phyloP scores from a whole-genome alignment of 2,113 vertebrate species.

The Campylorhamphus procurvoides region DNA sequence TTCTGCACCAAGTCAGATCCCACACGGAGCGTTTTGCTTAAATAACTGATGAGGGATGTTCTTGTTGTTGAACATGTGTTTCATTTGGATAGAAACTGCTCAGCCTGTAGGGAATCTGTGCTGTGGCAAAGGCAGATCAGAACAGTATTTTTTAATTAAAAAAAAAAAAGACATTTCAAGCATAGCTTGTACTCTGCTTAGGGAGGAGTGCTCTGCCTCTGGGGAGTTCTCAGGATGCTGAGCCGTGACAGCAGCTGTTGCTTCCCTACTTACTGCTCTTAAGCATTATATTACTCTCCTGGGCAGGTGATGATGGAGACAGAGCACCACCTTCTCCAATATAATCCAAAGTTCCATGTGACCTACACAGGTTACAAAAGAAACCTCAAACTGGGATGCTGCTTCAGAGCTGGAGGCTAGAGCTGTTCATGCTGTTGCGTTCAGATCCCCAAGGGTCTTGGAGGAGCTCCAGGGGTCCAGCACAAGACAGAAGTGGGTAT shows the following conservation, averaged over 20 bases:
- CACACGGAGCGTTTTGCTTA: neutral
- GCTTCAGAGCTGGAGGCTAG: neutral
- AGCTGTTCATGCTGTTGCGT: neutral
- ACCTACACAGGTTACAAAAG: neutral
- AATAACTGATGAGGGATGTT: neutral
- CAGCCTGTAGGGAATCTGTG: neutral
- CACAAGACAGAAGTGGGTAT: neutral
- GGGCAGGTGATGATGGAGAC: neutral
- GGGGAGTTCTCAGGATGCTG: neutral
- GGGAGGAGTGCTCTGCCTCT: neutral
- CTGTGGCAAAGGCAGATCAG: neutral
- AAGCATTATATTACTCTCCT: neutral
- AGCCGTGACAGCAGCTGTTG: neutral
- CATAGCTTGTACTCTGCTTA: neutral
- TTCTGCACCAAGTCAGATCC: neutral
- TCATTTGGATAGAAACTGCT: neutral
- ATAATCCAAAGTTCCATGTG: neutral
- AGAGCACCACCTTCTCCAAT: neutral
- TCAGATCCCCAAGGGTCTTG: neutral
- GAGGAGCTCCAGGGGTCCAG: neutral
- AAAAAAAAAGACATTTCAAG: neutral
- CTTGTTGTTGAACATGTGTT: neutral
- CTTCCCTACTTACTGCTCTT: neutral
- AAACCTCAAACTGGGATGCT: neutral
- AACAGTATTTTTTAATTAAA: slow-evolving; percentile 7